phyloP scores from a whole-genome alignment of 2,797 vertebrate genomes.

The Phataginus tetradactyla region DNA sequence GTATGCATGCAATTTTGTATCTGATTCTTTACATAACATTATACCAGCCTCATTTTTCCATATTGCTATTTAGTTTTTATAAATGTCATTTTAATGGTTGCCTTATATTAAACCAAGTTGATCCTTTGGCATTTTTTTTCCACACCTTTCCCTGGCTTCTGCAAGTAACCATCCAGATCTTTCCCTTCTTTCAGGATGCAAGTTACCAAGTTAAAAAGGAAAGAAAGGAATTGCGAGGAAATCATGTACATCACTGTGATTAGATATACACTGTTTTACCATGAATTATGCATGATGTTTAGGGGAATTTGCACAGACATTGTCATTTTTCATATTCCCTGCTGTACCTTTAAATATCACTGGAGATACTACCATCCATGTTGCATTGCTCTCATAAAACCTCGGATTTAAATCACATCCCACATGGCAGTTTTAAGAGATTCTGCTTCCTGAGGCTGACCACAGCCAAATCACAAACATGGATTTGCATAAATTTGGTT shows the following conservation, averaged over 20 bases:
- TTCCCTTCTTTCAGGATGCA: not conserved
- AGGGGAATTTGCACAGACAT: not conserved
- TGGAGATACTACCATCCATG: not conserved
- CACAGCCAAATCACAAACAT: conserved; percentile 54
- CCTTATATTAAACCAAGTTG: not conserved
- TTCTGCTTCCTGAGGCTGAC: conserved; percentile 46
- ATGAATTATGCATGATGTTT: conserved; percentile 37
- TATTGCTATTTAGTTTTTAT: not conserved
- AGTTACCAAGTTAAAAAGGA: conserved; percentile 2
- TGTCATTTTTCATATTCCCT: not conserved
- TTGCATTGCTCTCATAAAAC: conserved; percentile 24
- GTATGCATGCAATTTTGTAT: not conserved
- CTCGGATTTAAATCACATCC: conserved; percentile 31
- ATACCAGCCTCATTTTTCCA: not conserved
- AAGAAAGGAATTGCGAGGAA: not conserved
- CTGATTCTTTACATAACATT: conserved; percentile 3
- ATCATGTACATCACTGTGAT: not conserved
- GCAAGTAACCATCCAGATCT: not conserved
- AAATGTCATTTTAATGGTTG: not conserved
- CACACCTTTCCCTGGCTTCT: not conserved
- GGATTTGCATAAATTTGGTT: conserved; percentile 65
- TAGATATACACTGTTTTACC: not conserved
- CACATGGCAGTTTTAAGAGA: not conserved
- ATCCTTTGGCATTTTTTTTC: not conserved
- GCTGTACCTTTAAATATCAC: not conserved